A percentile compares a stretch with the other conserved stretches of the same genome.
phyloP scores from a whole-genome alignment of 2,888 invertebrate genomes.

The Tubulanus polymorphus region DNA sequence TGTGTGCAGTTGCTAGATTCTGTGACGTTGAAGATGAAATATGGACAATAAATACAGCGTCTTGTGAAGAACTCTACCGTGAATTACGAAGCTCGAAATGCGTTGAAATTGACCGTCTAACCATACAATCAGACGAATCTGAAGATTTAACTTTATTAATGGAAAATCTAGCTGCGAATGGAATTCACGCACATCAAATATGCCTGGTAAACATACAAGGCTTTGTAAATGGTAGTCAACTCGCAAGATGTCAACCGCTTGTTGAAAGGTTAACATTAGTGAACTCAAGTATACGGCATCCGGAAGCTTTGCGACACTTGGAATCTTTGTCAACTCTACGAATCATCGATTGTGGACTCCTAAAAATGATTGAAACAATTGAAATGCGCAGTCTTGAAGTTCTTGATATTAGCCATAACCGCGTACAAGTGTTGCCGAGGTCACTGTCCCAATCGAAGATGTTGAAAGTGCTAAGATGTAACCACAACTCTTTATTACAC shows the following conservation, averaged over 20 bases:
- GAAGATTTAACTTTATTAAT: neutral
- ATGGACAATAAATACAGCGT: neutral
- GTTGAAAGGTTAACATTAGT: slow-evolving; percentile 13
- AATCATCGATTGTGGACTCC: neutral
- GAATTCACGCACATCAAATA: neutral
- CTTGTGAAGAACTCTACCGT: neutral
- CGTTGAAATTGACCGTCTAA: neutral
- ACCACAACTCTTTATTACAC: slow-evolving; percentile 17
- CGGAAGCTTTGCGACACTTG: slow-evolving; percentile 13
- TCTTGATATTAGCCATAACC: slow-evolving; percentile 20
- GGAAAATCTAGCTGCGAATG: neutral
- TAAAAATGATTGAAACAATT: neutral
- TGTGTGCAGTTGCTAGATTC: neutral
- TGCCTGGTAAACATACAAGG: neutral
- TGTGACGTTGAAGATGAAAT: neutral
- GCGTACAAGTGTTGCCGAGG: slow-evolving; percentile 14
- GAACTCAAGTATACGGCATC: slow-evolving; percentile 13
- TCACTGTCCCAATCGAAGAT: slow-evolving; percentile 11
- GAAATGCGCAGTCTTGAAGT: neutral
- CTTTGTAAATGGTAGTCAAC: neutral
- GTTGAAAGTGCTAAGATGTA: slow-evolving; percentile 16
- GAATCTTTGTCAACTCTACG: slow-evolving; percentile 2
- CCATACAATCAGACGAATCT: neutral
- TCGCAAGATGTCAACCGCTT: neutral
- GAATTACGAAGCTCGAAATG: neutral